Base-by-base conservation (phyloP, 1,140 invertebrate species). In the Meloidogyne exigua region DNA sequence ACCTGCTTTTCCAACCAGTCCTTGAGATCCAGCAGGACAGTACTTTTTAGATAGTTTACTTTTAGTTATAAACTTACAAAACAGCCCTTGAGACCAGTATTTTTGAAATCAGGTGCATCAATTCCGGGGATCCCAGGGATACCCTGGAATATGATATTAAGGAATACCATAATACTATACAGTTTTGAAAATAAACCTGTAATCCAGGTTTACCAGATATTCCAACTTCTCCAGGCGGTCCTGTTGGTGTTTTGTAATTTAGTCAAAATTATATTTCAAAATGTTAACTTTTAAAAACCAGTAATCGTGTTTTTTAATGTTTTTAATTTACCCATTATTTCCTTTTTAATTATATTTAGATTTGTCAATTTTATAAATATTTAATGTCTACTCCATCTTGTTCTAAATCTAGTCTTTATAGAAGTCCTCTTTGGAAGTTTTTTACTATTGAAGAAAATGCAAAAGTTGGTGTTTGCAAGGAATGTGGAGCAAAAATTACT, bases 11-110 rank as follows among this genome's bases (percentile, higher is more conserved):
- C 81, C 81, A 32, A 70, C 68, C 12, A 49, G 23, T 36, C 81
- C 72, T 73, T 75, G 72, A n/a, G 81, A 73, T 65, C 81, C 81
- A 36, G 32, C 49, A 23, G 80, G 81, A 72, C 81, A 82, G 68
- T 83, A 81, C 71, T 73, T 28, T 26, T 18, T 3, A 73, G 80
- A 18, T 23, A 23, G 13, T 25, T 42, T 75, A 32, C 2, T 23
- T 23, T n/a, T 26, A 15, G 71, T 75, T 65, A n/a, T n/a, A 15
- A 75, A 39, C 74, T 75, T n/a, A 75, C 71, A 64, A 62, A 76
- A 73, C 81, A 83, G 39, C 81, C 81, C 21, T 80, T 77, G 25
- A 69, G 44, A n/a, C 49, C 62, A 11, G 39, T 2, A 44, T 80
- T 79, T 68, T 64, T 62, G 42, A 73, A 39, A 62, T 81, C 79